These are phyloP conservation scores for Amphimallon solstitiale DNA, from an alignment of 2,888 invertebrate species.

Conservation along the genomic window DNA sequence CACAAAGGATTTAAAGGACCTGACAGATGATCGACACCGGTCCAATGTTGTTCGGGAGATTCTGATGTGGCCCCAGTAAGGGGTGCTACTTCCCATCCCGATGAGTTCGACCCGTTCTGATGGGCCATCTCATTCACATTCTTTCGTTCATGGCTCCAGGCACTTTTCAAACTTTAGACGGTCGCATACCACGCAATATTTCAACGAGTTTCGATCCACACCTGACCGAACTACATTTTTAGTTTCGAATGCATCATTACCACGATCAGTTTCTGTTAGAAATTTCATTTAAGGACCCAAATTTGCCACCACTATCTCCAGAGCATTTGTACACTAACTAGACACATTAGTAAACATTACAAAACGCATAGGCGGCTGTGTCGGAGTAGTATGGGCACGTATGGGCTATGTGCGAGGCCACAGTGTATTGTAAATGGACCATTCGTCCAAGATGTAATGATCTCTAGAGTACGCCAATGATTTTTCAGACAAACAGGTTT, in stretches of 20 bases:
- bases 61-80: slow-evolving; percentile 51
- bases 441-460: slow-evolving; percentile 15
- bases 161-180: slow-evolving; percentile 44
- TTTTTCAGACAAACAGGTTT: slow-evolving; percentile 50
- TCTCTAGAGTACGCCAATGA: slow-evolving; percentile 42
- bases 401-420: neutral
- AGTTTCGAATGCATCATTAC: neutral
- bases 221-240: slow-evolving; percentile 14
- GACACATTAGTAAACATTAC: slow-evolving; percentile 41
- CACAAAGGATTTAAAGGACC: slow-evolving; percentile 73
- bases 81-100: slow-evolving; percentile 54
- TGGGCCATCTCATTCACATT: slow-evolving; percentile 53
- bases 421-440: neutral
- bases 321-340: slow-evolving; percentile 28
- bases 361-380: slow-evolving; percentile 46
- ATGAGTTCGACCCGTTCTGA: slow-evolving; percentile 53
- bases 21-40: slow-evolving; percentile 70
- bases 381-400: neutral
- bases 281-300: slow-evolving; percentile 25
- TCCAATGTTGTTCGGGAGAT: slow-evolving; percentile 58
- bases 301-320: slow-evolving; percentile 14
- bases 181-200: slow-evolving; percentile 43
- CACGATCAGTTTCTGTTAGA: slow-evolving; percentile 25
- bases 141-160: slow-evolving; percentile 47
- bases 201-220: slow-evolving; percentile 13